Percentiles rank a stretch among this genome's conserved stretches.
phyloP scores from a whole-genome alignment of 2,797 vertebrate genomes.

The Cichlasoma orientale region DNA sequence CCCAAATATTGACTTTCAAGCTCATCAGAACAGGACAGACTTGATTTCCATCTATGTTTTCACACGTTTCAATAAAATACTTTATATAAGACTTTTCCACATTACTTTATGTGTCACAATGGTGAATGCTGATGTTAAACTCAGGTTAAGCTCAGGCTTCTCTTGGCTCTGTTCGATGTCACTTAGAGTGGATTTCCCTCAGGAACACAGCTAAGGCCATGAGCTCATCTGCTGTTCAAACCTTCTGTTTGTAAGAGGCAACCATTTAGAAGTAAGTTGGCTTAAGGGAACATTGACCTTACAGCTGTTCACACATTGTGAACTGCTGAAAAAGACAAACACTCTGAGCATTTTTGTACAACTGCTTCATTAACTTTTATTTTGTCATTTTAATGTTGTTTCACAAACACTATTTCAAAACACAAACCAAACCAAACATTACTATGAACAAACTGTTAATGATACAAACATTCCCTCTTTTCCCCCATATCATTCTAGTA shows the following conservation, averaged over 20 bases:
- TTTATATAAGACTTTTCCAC: neutral
- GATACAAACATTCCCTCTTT: neutral
- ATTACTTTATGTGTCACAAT: neutral
- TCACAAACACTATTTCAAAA: neutral
- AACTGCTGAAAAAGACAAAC: no score
- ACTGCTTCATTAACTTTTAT: neutral
- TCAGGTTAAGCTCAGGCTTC: no score
- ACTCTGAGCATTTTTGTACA: no score
- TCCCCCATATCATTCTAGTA: neutral
- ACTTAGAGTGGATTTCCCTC: no score
- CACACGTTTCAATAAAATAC: neutral
- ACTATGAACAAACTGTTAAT: neutral
- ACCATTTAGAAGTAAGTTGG: no score
- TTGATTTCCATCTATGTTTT: neutral
- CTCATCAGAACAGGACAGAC: neutral
- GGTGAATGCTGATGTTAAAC: neutral
- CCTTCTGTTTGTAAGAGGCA: no score
- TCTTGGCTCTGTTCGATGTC: no score
- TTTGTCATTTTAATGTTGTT: neutral
- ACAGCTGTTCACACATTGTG: no score
- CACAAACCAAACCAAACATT: neutral
- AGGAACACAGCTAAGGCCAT: no score
- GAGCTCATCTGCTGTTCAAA: no score
- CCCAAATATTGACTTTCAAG: neutral
- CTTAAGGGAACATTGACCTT: no score